These are phyloP conservation scores for Harpalus rufipes DNA, from an alignment of 2,888 invertebrate genomes.

Conservation along the genomic window DNA sequence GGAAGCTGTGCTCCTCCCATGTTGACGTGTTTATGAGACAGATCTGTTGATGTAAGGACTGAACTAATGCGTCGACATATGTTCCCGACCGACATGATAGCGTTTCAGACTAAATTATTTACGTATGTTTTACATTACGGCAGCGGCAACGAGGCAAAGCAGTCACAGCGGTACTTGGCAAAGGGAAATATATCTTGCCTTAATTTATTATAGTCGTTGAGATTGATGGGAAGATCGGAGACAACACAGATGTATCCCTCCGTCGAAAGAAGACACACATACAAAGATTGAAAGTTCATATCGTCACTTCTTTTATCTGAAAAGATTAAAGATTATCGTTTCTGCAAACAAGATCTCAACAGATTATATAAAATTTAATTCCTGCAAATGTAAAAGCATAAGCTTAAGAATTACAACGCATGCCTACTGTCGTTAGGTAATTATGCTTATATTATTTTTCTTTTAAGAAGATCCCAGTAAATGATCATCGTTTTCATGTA, in stretches of 20 bases:
- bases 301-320: not conserved
- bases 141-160: constrained; percentile 69
- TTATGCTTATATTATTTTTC: too few species aligned
- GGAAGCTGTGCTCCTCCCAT: constrained; percentile 69
- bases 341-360: too few species aligned
- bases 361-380: too few species aligned
- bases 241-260: constrained; percentile 12
- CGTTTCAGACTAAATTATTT: constrained; percentile 74
- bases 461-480: too few species aligned
- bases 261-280: not conserved
- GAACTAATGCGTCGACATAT: constrained; percentile 76
- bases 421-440: too few species aligned
- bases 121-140: constrained; percentile 73
- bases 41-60: constrained; percentile 75
- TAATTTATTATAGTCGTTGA: constrained; percentile 65
- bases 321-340: too few species aligned
- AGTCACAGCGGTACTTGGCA: constrained; percentile 67
- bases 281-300: not conserved
- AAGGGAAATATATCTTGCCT: constrained; percentile 63
- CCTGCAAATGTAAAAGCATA: too few species aligned
- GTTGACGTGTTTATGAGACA: constrained; percentile 76
- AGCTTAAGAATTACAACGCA: too few species aligned
- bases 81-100: constrained; percentile 73
- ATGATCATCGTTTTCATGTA: too few species aligned
- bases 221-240: constrained; percentile 61